Evolutionary conservation across 2,888 invertebrate genomes (phyloP).

Genomic region (Mayetiola destructor): DNA sequence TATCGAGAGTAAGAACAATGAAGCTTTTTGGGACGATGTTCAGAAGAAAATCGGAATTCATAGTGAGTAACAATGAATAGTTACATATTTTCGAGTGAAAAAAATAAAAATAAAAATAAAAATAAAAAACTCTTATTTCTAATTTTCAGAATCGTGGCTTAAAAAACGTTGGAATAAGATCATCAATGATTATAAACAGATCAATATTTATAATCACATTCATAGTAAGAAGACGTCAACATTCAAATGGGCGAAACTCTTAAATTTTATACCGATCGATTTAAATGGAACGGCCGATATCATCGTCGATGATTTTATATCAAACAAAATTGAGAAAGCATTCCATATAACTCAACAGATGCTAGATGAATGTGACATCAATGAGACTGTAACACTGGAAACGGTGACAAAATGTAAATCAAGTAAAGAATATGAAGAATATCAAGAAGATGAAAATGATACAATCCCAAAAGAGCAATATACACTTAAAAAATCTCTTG

Average conservation of each 20-base stretch:
- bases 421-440: neutral
- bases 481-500: too few relatives aligned
- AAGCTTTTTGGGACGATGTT: neutral
- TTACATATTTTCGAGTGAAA: too few relatives aligned
- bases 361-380: conserved; percentile 1
- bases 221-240: neutral
- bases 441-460: neutral
- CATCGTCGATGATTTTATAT: neutral
- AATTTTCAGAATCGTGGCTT: conserved; percentile 15
- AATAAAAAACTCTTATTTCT: neutral
- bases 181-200: neutral
- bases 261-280: neutral
- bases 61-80: too few relatives aligned
- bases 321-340: neutral
- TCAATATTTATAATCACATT: neutral
- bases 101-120: too few relatives aligned
- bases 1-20: too few relatives aligned
- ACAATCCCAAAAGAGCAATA: too few relatives aligned
- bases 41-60: neutral
- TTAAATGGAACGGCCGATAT: neutral
- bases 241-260: neutral
- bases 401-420: neutral
- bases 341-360: neutral
- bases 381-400: neutral
- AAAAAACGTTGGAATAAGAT: conserved; percentile 15